Base-by-base conservation (phyloP, 2,113 vertebrate species). In the Lagopus leucura region DNA sequence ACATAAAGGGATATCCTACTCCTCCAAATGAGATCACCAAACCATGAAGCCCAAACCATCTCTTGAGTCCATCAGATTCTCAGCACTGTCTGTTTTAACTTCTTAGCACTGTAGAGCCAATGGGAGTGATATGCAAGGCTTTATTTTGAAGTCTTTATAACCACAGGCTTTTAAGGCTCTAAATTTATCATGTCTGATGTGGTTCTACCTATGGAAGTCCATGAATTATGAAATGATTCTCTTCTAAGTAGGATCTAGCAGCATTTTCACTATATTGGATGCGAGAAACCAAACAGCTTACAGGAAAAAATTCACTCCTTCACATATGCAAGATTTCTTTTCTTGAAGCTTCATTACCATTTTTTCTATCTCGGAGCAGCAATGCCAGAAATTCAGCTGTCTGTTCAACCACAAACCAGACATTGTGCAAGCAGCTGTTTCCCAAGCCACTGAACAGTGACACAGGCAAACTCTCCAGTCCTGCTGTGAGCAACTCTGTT, bases 91-190 rank as follows among this genome's bases (percentile, higher is more conserved):
- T 90, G 34, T 70, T 95, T 81, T 79, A 55, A 73, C 43, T 76
- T 94, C 63, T 85, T 82, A 70, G 34, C 75, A 73, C 16, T 6
- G 58, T 80, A 93, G 61, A 88, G 71, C 42, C 34, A 90, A 64
- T 4, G 65, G 69, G 6, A 84, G 52, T 3, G 3, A 61, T 25
- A 65, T 0, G 43, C 64, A 82, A 4, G 43, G 50, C 75, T 92
- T 93, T 89, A 89, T 90, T 92, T 93, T 89, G 64, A 91, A 87
- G 67, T 89, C 66, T 84, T 92, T 42, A 34, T 70, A 92, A 85
- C 54, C 94, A 74, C 54, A 86, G 60, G 27, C 69, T 86, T 90
- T 91, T 87, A 91, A 88, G 75, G 25, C 28, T 89, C 74, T 87
- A 70, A 30, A 92, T 82, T 66, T 80, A 76, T 74, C 87, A 82